Evolutionary conservation across 2,113 vertebrate species (phyloP).

Genomic region (Delphinus delphis): DNA sequence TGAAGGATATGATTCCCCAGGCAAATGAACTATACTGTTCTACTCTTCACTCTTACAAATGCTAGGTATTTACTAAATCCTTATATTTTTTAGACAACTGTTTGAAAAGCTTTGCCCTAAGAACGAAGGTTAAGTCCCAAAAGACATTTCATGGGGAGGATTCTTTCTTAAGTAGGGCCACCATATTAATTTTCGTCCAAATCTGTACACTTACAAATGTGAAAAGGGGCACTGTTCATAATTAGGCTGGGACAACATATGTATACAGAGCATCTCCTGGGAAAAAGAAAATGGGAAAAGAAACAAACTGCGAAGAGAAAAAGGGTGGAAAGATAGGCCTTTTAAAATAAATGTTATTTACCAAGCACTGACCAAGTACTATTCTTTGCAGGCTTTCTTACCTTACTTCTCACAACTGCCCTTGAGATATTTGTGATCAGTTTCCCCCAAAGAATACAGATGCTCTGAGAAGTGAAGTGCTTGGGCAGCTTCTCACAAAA

Average conservation of each 20-base stretch:
- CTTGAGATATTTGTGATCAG: neutral
- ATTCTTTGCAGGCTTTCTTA: neutral
- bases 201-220: neutral
- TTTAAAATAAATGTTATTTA: conserved; percentile 7
- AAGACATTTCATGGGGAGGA: neutral
- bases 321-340: neutral
- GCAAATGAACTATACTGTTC: neutral
- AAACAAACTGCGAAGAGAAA: neutral
- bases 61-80: neutral
- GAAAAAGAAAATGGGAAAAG: neutral
- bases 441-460: neutral
- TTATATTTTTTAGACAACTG: neutral
- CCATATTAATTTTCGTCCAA: neutral
- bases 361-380: neutral
- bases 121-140: neutral
- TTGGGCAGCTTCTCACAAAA: neutral
- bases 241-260: neutral
- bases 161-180: neutral
- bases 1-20: neutral
- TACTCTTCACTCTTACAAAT: neutral
- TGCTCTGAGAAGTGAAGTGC: neutral
- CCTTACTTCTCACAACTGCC: neutral
- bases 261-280: neutral
- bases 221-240: neutral
- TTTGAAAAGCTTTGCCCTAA: neutral